Evolutionary conservation across 1,140 invertebrate species (phyloP).

Genomic region (Anthonomus grandis): DNA sequence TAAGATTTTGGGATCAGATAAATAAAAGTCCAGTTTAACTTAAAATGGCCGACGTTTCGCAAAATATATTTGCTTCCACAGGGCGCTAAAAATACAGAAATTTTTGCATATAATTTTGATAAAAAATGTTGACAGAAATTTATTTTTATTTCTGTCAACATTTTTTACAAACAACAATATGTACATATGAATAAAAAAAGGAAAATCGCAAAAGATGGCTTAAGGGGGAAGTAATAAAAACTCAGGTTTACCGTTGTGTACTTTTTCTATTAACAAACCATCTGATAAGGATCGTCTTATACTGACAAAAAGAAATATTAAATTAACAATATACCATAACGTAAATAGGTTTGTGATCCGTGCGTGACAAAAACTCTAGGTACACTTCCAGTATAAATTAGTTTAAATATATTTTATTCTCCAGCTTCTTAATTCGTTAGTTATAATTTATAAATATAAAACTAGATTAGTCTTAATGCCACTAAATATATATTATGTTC

Average conservation of each 20-base stretch:
- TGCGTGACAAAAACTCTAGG: constrained; percentile 1
- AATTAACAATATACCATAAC: constrained; percentile 6
- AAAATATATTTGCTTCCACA: no score
- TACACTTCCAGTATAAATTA: constrained; percentile 3
- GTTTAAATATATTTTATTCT: constrained; percentile 6
- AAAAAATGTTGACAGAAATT: no score
- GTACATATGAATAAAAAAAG: no score
- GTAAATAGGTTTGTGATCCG: constrained; percentile 15
- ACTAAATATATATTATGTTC: constrained; percentile 10
- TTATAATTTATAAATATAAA: background rate
- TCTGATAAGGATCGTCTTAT: constrained; percentile 8
- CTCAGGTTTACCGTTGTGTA: constrained; percentile 9
- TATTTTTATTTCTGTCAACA: no score
- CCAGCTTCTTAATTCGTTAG: constrained; percentile 7
- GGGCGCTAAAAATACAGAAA: no score
- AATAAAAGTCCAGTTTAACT: no score
- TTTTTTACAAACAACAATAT: no score
- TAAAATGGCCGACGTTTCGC: no score
- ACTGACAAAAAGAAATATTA: constrained; percentile 6
- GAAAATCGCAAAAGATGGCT: no score
- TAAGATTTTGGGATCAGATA: no score
- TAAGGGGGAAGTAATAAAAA: no score
- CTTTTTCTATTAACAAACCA: constrained; percentile 16
- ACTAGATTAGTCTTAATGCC: constrained; percentile 7
- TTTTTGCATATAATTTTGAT: no score